phyloP scores from a whole-genome alignment of 2,888 invertebrate genomes.

The Branchellion lobata region DNA sequence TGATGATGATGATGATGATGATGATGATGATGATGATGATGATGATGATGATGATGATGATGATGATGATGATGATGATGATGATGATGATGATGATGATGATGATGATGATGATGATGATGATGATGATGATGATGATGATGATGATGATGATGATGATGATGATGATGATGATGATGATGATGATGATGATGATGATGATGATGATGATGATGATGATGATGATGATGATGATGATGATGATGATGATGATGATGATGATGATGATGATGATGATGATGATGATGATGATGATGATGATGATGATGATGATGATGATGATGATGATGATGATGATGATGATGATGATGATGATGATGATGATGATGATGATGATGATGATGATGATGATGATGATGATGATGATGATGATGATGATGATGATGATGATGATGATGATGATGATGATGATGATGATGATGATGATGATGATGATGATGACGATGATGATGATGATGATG shows the following conservation, averaged over 20 bases:
- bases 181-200: slow-evolving; percentile 9
- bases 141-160: slow-evolving; percentile 9
- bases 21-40: slow-evolving; percentile 9
- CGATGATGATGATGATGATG: no score
- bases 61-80: slow-evolving; percentile 9
- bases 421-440: slow-evolving; percentile 9
- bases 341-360: slow-evolving; percentile 9
- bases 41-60: slow-evolving; percentile 9
- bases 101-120: slow-evolving; percentile 9
- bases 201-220: slow-evolving; percentile 9
- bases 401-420: slow-evolving; percentile 9
- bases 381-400: slow-evolving; percentile 9
- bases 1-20: slow-evolving; percentile 9
- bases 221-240: slow-evolving; percentile 9
- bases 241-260: slow-evolving; percentile 9
- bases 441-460: slow-evolving; percentile 9
- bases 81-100: slow-evolving; percentile 9
- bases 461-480: slow-evolving; percentile 9
- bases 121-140: slow-evolving; percentile 9
- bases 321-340: slow-evolving; percentile 9
- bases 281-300: slow-evolving; percentile 9
- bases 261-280: slow-evolving; percentile 9
- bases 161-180: slow-evolving; percentile 9
- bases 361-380: slow-evolving; percentile 9
- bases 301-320: slow-evolving; percentile 9